Conservation (phyloP, 2,888 invertebrate species). For the Nomada flava region DNA sequence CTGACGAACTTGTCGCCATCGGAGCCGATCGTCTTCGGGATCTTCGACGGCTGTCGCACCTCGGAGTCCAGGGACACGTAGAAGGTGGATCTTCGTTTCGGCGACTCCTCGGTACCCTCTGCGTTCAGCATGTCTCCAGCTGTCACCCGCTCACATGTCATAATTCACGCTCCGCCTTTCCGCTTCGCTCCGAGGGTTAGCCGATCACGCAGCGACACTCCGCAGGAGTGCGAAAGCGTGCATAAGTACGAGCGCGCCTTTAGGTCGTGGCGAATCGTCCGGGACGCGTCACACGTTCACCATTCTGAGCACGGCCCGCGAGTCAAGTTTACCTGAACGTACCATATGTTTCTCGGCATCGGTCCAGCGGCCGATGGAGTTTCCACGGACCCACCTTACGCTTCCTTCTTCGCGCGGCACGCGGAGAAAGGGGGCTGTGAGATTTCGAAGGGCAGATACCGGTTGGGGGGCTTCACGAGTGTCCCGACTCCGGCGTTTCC, state of each 20-base stretch:
- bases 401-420: slow-evolving; percentile 1
- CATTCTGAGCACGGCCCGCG: too few species aligned
- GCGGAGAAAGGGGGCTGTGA: background rate
- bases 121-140: slow-evolving; percentile 68
- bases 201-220: background rate
- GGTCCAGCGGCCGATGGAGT: slow-evolving; percentile 34
- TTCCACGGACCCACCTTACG: slow-evolving; percentile 33
- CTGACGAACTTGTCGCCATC: slow-evolving; percentile 85
- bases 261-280: background rate
- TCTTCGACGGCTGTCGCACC: slow-evolving; percentile 73
- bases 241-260: slow-evolving; percentile 4
- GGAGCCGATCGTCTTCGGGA: slow-evolving; percentile 45
- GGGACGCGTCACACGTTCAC: slow-evolving; percentile 3
- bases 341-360: slow-evolving; percentile 1
- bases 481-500: slow-evolving; percentile 7
- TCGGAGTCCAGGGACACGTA: slow-evolving; percentile 88
- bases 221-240: background rate
- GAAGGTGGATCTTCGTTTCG: slow-evolving; percentile 89
- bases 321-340: slow-evolving; percentile 17
- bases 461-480: slow-evolving; percentile 19
- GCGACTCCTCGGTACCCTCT: slow-evolving; percentile 77
- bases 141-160: slow-evolving; percentile 42
- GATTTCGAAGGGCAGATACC: slow-evolving; percentile 21
- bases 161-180: slow-evolving; percentile 1
- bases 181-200: background rate